Evolutionary conservation across 2,888 invertebrate genomes (phyloP).

Genomic region (Ceriagrion tenellum): DNA sequence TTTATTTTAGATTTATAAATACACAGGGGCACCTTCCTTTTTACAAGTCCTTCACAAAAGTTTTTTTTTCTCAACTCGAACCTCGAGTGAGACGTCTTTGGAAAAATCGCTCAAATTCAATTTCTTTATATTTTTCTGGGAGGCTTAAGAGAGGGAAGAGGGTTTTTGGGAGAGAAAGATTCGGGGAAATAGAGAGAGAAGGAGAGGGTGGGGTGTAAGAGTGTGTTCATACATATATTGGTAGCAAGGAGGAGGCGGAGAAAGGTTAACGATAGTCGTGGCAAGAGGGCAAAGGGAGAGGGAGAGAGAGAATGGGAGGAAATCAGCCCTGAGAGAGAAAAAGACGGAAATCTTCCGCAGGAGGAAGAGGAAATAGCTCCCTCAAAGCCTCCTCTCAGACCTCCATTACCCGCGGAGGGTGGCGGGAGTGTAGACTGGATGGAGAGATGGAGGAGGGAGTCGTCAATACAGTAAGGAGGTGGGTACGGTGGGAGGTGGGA

Average conservation of each 20-base stretch:
- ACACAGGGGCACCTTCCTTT: neutral
- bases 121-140: neutral
- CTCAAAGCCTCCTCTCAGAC: neutral
- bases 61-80: neutral
- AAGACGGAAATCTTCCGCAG: neutral
- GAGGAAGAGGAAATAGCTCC: neutral
- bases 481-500: neutral
- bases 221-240: too few relatives aligned
- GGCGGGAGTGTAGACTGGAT: neutral
- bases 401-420: neutral
- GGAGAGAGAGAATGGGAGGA: neutral
- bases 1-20: neutral
- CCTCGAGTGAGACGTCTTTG: neutral
- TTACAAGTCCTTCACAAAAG: neutral
- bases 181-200: neutral
- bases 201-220: neutral
- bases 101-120: neutral
- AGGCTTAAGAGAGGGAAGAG: neutral
- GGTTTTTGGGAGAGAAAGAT: neutral
- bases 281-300: too few relatives aligned
- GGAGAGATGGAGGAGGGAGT: neutral
- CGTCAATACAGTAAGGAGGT: too few relatives aligned
- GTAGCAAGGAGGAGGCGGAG: neutral
- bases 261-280: neutral
- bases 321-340: neutral